phyloP scores from a whole-genome alignment of 53 echinoderm and acorn worm genomes.

The Stichopus horrens region DNA sequence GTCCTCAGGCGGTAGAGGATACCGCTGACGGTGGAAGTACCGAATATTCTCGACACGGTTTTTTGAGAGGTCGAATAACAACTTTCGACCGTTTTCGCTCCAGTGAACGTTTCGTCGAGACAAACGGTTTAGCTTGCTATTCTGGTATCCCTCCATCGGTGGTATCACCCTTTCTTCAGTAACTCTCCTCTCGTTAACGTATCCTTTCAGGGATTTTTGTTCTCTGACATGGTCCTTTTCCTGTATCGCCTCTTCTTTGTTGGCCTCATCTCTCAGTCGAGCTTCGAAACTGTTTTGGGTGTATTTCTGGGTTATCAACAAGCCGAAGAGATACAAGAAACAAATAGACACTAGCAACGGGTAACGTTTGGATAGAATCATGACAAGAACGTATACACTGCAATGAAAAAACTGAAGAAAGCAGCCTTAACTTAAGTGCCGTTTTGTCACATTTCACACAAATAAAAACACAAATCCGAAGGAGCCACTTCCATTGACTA shows the following conservation, averaged over 20 bases:
- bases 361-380: background rate
- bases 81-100: background rate
- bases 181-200: background rate
- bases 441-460: no score
- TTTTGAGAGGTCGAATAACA: background rate
- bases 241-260: background rate
- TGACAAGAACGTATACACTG: background rate
- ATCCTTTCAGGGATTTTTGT: no score
- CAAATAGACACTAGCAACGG: background rate
- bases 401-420: no score
- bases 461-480: no score
- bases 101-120: background rate
- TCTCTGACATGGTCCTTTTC: no score
- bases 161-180: background rate
- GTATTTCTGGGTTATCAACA: conserved; percentile 9
- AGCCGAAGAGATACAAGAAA: background rate
- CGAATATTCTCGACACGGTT: background rate
- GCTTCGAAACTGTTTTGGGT: background rate
- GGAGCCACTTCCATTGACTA: no score
- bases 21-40: background rate
- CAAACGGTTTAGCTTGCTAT: background rate
- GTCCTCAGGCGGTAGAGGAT: conserved; percentile 1
- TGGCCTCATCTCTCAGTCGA: background rate
- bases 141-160: background rate
- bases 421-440: no score